Percentiles rank a stretch among this genome's conserved stretches.
phyloP scores from a whole-genome alignment of 2,888 invertebrate genomes.

The Cataglyphis cursor region DNA sequence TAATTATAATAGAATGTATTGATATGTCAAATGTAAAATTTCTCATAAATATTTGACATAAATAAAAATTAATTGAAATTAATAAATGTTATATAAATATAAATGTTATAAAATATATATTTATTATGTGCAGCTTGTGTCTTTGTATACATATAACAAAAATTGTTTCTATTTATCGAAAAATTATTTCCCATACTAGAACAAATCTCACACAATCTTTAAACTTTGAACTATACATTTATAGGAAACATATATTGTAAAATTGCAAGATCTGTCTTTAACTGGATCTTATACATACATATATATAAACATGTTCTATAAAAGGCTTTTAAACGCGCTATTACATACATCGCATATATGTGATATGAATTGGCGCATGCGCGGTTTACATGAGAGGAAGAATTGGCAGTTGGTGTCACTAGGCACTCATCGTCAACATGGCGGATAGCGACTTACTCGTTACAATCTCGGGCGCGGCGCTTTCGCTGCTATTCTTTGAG shows the following conservation, averaged over 20 bases:
- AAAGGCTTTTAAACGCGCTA: neutral
- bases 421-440: slow-evolving; percentile 79
- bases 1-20: neutral
- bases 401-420: neutral
- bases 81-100: neutral
- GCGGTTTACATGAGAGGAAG: slow-evolving; percentile 9
- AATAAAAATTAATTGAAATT: neutral
- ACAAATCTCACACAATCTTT: neutral
- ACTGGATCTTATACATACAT: neutral
- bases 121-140: neutral
- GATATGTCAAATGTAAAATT: neutral
- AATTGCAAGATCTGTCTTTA: neutral
- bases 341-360: neutral
- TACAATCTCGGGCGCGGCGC: slow-evolving; percentile 89
- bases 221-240: neutral
- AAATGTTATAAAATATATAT: neutral
- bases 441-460: slow-evolving; percentile 82
- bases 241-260: neutral
- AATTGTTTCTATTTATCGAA: neutral
- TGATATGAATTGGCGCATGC: neutral
- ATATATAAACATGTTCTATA: neutral
- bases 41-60: neutral
- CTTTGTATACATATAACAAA: neutral
- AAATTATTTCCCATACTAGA: neutral
- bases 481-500: slow-evolving; percentile 91